Percentiles rank a stretch among this genome's conserved stretches.
phyloP scores from a whole-genome alignment of 2,797 vertebrate species.

The Pygocentrus nattereri region DNA sequence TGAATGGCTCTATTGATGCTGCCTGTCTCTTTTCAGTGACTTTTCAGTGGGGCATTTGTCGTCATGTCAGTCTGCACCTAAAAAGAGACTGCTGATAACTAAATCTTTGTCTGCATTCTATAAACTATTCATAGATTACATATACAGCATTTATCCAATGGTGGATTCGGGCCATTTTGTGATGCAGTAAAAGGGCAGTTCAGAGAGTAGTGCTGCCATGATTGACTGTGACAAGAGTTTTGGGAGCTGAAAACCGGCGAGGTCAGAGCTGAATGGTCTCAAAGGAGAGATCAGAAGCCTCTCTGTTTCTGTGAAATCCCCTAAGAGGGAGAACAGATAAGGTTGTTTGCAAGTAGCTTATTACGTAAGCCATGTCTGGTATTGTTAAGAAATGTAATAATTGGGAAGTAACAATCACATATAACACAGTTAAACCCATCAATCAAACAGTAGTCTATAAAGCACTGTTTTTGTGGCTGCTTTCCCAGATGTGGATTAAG shows the following conservation, averaged over 20 bases:
- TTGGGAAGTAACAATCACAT: too few species aligned
- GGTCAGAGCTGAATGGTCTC: slow-evolving; percentile 13
- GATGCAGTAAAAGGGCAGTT: not conserved
- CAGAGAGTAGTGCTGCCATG: not conserved
- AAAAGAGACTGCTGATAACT: slow-evolving; percentile 32
- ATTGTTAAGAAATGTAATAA: too few species aligned
- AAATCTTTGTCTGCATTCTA: slow-evolving; percentile 46
- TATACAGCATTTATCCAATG: slow-evolving; percentile 20
- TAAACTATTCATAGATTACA: slow-evolving; percentile 28
- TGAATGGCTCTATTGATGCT: slow-evolving; percentile 48
- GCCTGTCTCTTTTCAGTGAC: slow-evolving; percentile 20
- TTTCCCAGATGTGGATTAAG: too few species aligned
- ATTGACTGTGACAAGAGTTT: not conserved
- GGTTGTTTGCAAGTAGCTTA: too few species aligned
- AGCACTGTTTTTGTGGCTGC: too few species aligned
- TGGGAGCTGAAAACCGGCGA: slow-evolving; percentile 17
- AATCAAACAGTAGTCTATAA: too few species aligned
- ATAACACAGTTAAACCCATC: too few species aligned
- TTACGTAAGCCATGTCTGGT: too few species aligned
- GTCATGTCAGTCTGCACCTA: slow-evolving; percentile 29
- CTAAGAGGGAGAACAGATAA: too few species aligned
- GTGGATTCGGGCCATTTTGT: slow-evolving; percentile 15
- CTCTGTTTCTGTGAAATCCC: not conserved
- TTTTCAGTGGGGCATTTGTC: slow-evolving; percentile 26
- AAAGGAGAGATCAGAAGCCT: slow-evolving; percentile 2